Evolutionary conservation across 2,113 vertebrate genomes (phyloP), one percentile per base, ranked within the genome.

Genomic region (Halichoeres trimaculatus): DNA sequence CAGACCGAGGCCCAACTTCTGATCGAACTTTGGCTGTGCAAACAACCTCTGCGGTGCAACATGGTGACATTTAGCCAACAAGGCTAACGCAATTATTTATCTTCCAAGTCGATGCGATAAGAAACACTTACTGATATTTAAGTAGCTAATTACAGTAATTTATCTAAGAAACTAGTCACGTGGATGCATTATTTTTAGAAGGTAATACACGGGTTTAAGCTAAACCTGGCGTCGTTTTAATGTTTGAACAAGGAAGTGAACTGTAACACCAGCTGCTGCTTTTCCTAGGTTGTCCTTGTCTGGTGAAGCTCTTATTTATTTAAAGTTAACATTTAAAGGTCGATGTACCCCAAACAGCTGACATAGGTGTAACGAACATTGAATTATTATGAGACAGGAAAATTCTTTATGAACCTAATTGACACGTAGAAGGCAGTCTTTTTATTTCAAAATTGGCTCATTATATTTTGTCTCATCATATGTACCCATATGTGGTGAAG

Each of bases 21-120:
- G 51, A 1, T 48, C 56, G 77, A 85, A 90, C 86, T 89, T 90
- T 83, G 70, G 38, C 23, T 48, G 16, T 0, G 43, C 58, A 74
- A 74, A 78, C 58, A 23, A 35, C 9, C 34, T 38, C 17, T 8
- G 2, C 20, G 16, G 12, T 65, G 51, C 35, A 67, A 55, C 69
- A 65, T 14, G 34, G 34, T 34, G 26, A 57, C 24, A 8, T 14
- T 22, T 3, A 1, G 17, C 13, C 14, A 58, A 36, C 41, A 19
- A 30, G 11, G 7, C 12, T 17, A n/a, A 53, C 35, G 38, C 45
- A n/a, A 72, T 7, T 5, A 5, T 41, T 8, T 9, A 50, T 40
- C 8, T 14, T 34, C 6, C 11, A 26, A 1, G 1, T 52, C 9
- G 2, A 1, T 22, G 12, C 14, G 10, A 10, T 24, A 4, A 45